These are phyloP conservation scores for Bursaphelenchus mucronatus DNA, from an alignment of 1,140 invertebrate species.

Conservation along the genomic window DNA sequence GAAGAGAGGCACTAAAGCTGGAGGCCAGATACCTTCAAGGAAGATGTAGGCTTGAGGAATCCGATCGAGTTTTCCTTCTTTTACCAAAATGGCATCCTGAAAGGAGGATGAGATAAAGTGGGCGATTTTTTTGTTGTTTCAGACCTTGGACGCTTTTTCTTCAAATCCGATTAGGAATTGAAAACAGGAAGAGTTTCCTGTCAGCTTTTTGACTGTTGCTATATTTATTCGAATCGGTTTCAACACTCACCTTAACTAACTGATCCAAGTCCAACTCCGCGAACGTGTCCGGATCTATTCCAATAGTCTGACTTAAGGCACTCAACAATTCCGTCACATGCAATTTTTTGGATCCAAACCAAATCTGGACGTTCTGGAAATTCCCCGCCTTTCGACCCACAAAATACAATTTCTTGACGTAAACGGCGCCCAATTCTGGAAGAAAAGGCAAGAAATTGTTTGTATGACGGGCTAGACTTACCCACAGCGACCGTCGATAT, in stretches of 20 bases:
- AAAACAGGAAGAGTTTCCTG: neutral
- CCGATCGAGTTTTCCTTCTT: constrained; percentile 33
- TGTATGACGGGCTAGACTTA: neutral
- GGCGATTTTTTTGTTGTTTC: no score
- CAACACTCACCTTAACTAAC: constrained; percentile 23
- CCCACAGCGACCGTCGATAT: constrained; percentile 47
- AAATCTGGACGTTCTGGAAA: constrained; percentile 37
- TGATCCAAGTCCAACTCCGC: constrained; percentile 38
- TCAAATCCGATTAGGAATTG: no score
- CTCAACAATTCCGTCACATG: constrained; percentile 35
- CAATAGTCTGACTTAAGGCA: constrained; percentile 42
- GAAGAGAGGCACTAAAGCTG: constrained; percentile 39
- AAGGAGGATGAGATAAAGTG: neutral
- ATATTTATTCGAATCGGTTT: neutral
- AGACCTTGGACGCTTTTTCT: no score
- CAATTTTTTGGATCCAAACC: constrained; percentile 44
- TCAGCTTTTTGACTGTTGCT: neutral
- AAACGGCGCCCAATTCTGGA: constrained; percentile 38
- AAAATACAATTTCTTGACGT: constrained; percentile 45
- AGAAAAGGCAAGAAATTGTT: neutral
- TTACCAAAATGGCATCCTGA: constrained; percentile 41
- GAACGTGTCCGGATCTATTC: constrained; percentile 38
- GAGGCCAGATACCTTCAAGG: constrained; percentile 39
- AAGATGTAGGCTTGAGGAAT: constrained; percentile 37
- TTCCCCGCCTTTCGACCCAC: constrained; percentile 28